Percentiles rank a stretch among this genome's conserved stretches.
Conservation (phyloP, 1,140 invertebrate species). For the Bombus waltoni region DNA sequence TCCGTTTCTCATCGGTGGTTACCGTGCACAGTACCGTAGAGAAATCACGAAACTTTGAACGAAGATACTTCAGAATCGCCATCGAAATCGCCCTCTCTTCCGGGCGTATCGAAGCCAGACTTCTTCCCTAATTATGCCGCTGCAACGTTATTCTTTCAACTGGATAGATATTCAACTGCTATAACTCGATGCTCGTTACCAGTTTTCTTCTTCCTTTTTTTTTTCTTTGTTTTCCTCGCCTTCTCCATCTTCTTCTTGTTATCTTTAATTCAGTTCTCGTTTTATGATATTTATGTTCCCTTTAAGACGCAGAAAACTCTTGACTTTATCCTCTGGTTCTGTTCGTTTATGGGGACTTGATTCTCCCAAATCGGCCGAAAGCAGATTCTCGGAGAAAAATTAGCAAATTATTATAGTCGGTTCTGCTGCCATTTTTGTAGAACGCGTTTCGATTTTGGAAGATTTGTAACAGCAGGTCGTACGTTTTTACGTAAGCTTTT, state of each 20-base stretch:
- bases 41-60: conserved; percentile 60
- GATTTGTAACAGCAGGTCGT: too few species aligned
- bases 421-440: neutral
- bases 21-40: neutral
- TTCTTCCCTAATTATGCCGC: conserved; percentile 68
- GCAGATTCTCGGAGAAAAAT: neutral
- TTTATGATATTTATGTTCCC: conserved; percentile 6
- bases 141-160: conserved; percentile 61
- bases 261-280: neutral
- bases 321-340: neutral
- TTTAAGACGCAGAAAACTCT: neutral
- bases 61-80: conserved; percentile 49
- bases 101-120: conserved; percentile 44
- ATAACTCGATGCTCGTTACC: conserved; percentile 50
- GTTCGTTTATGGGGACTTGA: neutral
- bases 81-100: conserved; percentile 66
- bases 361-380: neutral
- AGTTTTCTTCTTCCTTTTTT: neutral
- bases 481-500: too few species aligned
- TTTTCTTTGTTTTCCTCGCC: neutral
- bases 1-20: conserved; percentile 38
- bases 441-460: neutral
- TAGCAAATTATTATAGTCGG: neutral
- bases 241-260: neutral
- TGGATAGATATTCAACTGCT: conserved; percentile 53